Conservation (phyloP, 2,113 vertebrate species). For the Megaleporinus macrocephalus region DNA sequence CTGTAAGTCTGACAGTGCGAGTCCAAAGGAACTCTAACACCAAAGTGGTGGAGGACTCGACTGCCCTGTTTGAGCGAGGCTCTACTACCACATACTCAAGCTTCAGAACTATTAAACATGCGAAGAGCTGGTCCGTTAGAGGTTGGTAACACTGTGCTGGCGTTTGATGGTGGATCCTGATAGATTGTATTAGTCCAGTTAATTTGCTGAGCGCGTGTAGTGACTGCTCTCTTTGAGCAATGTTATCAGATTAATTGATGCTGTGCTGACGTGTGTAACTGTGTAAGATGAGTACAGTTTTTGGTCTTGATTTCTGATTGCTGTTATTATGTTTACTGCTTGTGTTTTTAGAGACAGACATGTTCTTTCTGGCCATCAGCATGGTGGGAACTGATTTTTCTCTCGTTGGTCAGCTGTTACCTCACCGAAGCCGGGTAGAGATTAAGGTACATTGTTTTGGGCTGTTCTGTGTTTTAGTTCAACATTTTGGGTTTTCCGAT, state of each 20-base stretch:
- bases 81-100: constrained; percentile 87
- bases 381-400: constrained; percentile 92
- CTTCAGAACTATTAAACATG: constrained; percentile 81
- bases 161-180: too few relatives aligned
- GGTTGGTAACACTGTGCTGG: constrained; percentile 61
- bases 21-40: constrained; percentile 81
- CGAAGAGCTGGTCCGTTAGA: constrained; percentile 86
- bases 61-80: constrained; percentile 87
- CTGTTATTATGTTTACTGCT: too few relatives aligned
- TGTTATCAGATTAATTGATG: neutral
- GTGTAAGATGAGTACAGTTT: too few relatives aligned
- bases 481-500: neutral
- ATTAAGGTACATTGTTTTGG: constrained; percentile 80
- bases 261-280: neutral
- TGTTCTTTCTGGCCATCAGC: constrained; percentile 90
- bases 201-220: too few relatives aligned
- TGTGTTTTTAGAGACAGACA: constrained; percentile 82
- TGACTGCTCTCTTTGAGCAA: too few relatives aligned
- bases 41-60: constrained; percentile 81
- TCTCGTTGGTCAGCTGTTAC: constrained; percentile 85
- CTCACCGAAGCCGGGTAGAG: constrained; percentile 84
- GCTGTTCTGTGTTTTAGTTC: neutral
- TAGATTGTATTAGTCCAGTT: too few relatives aligned
- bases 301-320: neutral
- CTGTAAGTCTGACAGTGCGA: constrained; percentile 85